Percentiles rank a stretch among this genome's conserved stretches.
Evolutionary conservation across 2,888 invertebrate genomes (phyloP).

Genomic region (Lacanobia wlatinum): DNA sequence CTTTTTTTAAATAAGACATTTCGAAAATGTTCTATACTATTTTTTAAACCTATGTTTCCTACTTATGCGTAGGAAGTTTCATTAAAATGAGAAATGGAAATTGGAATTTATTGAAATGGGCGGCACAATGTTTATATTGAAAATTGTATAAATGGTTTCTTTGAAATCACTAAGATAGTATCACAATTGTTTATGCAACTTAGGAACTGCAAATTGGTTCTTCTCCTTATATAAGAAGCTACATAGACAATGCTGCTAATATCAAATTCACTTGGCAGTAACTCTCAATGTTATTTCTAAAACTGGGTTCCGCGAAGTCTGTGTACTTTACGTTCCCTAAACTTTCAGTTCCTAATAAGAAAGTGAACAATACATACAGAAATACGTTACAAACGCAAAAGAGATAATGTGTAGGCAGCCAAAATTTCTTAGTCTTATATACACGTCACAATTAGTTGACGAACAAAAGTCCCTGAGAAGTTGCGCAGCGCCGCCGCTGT

Average conservation of each 20-base stretch:
- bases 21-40: too few relatives aligned
- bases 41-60: too few relatives aligned
- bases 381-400: slow-evolving; percentile 58
- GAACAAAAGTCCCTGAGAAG: slow-evolving; percentile 76
- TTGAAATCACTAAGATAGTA: too few relatives aligned
- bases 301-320: slow-evolving; percentile 24
- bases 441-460: slow-evolving; percentile 77
- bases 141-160: too few relatives aligned
- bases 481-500: slow-evolving; percentile 73
- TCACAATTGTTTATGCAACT: too few relatives aligned
- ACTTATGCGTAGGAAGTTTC: too few relatives aligned
- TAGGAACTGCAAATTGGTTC: not conserved
- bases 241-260: not conserved
- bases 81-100: too few relatives aligned
- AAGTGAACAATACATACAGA: slow-evolving; percentile 53
- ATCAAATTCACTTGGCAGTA: slow-evolving; percentile 1
- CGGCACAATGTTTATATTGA: too few relatives aligned
- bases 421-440: slow-evolving; percentile 74
- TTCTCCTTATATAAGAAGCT: not conserved
- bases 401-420: slow-evolving; percentile 74
- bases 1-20: too few relatives aligned
- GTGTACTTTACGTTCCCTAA: slow-evolving; percentile 42
- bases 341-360: slow-evolving; percentile 51
- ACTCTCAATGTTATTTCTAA: slow-evolving; percentile 39
- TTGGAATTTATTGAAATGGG: too few relatives aligned